These are phyloP conservation scores for Ceyx cyanopectus DNA, from an alignment of 2,113 vertebrate species.

Conservation along the genomic window DNA sequence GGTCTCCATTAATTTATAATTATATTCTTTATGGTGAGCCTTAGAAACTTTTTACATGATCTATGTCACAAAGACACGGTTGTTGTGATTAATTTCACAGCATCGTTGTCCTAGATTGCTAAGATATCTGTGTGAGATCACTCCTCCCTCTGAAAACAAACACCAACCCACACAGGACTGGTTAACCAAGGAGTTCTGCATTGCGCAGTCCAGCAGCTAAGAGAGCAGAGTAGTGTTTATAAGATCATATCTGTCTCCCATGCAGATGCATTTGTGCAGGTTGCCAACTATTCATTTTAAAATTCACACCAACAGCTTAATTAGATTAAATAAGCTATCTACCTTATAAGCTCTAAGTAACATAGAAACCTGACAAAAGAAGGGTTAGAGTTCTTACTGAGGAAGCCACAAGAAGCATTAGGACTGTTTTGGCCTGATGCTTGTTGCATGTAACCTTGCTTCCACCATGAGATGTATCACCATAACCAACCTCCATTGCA, in stretches of 20 bases:
- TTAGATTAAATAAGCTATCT: background rate
- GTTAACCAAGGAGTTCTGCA: background rate
- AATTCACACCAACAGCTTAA: background rate
- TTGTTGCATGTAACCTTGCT: background rate
- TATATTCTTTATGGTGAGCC: background rate
- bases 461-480: background rate
- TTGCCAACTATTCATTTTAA: background rate
- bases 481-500: background rate
- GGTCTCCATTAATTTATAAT: background rate
- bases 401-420: background rate
- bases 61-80: background rate
- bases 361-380: background rate
- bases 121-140: background rate
- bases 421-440: background rate
- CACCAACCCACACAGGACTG: background rate
- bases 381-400: background rate
- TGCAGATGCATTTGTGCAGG: background rate
- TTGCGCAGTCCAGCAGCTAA: conserved; percentile 17
- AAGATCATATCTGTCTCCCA: background rate
- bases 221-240: background rate
- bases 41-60: background rate
- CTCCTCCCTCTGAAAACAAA: background rate
- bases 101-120: background rate
- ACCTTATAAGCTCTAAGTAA: background rate
- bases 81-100: conserved; percentile 1